Evolutionary conservation across 2,888 invertebrate genomes (phyloP), one percentile per base, ranked within the genome.

Genomic region (Argynnis bischoffii): DNA sequence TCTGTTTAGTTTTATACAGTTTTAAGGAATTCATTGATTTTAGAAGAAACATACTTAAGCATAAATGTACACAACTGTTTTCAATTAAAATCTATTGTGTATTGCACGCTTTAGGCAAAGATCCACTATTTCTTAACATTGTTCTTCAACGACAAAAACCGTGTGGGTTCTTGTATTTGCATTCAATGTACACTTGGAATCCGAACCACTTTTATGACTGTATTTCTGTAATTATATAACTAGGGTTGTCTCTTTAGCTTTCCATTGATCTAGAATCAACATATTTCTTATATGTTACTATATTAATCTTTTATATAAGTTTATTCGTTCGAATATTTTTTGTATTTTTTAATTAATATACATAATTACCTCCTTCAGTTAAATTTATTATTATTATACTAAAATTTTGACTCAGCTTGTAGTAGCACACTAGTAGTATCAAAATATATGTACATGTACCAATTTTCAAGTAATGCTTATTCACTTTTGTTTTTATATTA

Each of bases 381-480:
- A 26, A 4, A 26, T 26, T 26, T 5, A 26, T 26, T 26, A 5
- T 26, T 26, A 26, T 26, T 26, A 26, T 26, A 26, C 3, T 4
- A 26, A 26, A 26, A 26, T 26, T 26, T 26, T 26, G 26, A 26
- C 26, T 26, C 26, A 5, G 26, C 18, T 26, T 26, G 26, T 26
- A 26, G 5, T 26, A 26, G 26, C 31, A 57, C 11, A 26, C 35
- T 1, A n/a, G 35, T 41, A 2, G 35, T 18, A 18, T 56, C 13
- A 16, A 8, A 35, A 13, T n/a, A 16, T 55, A 13, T 57, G n/a
- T 51, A 54, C 65, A 66, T 69, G 81, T 69, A 67, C 79, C 74
- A 79, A 76, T 86, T 86, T 84, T 80, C 85, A 84, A 72, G 81
- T 79, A 82, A 84, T 82, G 69, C 51, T 51, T 67, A 64, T 57